Percentiles rank a stretch among this genome's conserved stretches.
phyloP scores from a whole-genome alignment of 2,113 vertebrate species.

The Psittacus erithacus region DNA sequence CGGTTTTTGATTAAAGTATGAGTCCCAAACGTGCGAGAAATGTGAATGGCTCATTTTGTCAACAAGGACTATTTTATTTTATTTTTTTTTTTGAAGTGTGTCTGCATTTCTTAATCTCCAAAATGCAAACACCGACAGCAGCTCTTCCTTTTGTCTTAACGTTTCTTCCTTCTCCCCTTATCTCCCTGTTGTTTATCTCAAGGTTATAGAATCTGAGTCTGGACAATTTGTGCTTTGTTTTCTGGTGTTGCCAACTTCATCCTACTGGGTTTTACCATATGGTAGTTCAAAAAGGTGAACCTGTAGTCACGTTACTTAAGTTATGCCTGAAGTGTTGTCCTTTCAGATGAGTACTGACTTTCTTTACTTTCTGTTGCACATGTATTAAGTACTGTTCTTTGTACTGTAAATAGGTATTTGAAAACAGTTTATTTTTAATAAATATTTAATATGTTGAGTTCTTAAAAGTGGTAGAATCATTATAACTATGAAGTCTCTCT shows the following conservation, averaged over 20 bases:
- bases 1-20: constrained; percentile 6
- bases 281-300: constrained; percentile 19
- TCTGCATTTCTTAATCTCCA: constrained; percentile 37
- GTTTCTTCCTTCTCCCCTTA: constrained; percentile 19
- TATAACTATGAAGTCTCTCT: constrained; percentile 64
- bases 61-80: constrained; percentile 1
- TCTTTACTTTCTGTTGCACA: constrained; percentile 67
- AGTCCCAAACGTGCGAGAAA: constrained; percentile 18
- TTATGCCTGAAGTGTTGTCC: constrained; percentile 37
- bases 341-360: constrained; percentile 6
- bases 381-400: constrained; percentile 67
- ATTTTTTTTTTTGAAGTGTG: background rate
- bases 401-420: constrained; percentile 80
- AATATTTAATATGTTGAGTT: constrained; percentile 76
- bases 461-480: constrained; percentile 73
- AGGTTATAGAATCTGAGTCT: background rate
- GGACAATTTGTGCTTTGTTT: constrained; percentile 53
- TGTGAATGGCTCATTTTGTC: constrained; percentile 20
- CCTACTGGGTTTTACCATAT: background rate
- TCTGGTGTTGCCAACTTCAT: constrained; percentile 45
- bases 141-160: background rate
- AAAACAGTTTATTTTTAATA: constrained; percentile 84
- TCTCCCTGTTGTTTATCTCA: background rate
- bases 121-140: constrained; percentile 6
- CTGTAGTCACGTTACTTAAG: background rate